Evolutionary conservation across 2,113 vertebrate species (phyloP).

Genomic region (Potamarius usumacintae): DNA sequence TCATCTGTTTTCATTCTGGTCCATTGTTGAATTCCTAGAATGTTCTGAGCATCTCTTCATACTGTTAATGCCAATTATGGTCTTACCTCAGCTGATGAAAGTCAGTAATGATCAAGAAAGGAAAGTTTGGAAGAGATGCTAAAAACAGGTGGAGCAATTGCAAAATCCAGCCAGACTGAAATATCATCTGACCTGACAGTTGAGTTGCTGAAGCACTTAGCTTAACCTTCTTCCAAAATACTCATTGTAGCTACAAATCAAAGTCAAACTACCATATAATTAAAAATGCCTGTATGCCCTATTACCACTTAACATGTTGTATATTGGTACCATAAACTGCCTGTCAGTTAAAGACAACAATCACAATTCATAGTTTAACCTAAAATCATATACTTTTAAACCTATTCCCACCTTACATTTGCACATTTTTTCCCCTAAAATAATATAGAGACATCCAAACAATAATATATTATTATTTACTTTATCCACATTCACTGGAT

Average conservation of each 20-base stretch:
- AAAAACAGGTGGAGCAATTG: background rate
- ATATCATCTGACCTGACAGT: constrained; percentile 10
- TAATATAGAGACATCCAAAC: background rate
- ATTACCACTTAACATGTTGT: background rate
- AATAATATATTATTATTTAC: no score
- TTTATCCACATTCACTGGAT: background rate
- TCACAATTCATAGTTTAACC: background rate
- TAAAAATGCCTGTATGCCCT: constrained; percentile 1
- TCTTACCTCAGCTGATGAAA: background rate
- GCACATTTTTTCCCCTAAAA: background rate
- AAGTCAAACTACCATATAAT: background rate
- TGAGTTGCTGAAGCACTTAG: background rate
- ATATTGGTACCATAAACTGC: background rate
- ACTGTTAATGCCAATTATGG: constrained; percentile 10
- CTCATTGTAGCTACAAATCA: background rate
- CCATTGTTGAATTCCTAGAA: constrained; percentile 32
- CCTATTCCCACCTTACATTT: background rate
- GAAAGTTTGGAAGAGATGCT: background rate
- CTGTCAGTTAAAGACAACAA: background rate
- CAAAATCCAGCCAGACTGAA: background rate
- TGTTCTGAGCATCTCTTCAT: constrained; percentile 33
- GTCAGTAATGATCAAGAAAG: background rate
- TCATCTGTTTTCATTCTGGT: constrained; percentile 60
- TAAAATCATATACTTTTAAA: background rate
- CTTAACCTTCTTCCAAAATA: background rate